phyloP scores from a whole-genome alignment of 2,797 vertebrate genomes.

The Ispidina picta region DNA sequence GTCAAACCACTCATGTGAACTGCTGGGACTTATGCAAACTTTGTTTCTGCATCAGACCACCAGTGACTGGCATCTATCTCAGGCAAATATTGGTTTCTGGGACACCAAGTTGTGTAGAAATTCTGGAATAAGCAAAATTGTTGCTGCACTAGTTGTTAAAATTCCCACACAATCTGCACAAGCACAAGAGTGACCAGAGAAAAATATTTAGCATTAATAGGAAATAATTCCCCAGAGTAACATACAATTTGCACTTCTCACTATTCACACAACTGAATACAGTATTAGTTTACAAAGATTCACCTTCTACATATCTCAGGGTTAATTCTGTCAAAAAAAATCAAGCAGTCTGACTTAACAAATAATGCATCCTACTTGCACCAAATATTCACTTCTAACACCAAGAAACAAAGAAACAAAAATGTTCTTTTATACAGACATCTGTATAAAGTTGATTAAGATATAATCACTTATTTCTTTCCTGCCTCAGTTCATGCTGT shows the following conservation, averaged over 20 bases:
- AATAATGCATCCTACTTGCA: neutral
- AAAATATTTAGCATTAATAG: neutral
- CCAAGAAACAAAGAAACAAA: neutral
- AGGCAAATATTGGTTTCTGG: neutral
- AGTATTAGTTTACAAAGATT: neutral
- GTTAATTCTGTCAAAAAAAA: neutral
- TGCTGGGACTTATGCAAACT: neutral
- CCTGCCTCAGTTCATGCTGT: neutral
- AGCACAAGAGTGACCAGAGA: neutral
- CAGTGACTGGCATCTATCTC: neutral
- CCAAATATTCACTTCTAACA: neutral
- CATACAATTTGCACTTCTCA: neutral
- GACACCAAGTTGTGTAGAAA: neutral
- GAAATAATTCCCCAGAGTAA: neutral
- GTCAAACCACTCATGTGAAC: neutral
- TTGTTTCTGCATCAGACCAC: neutral
- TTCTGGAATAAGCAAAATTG: neutral
- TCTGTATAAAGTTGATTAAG: neutral
- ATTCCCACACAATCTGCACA: neutral
- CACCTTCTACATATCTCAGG: neutral
- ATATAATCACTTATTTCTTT: neutral
- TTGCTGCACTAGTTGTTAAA: neutral
- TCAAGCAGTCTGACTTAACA: neutral
- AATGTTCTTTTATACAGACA: neutral
- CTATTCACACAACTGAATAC: neutral